phyloP scores from a whole-genome alignment of 2,888 invertebrate species.

The Pachliopta kotzebuea region DNA sequence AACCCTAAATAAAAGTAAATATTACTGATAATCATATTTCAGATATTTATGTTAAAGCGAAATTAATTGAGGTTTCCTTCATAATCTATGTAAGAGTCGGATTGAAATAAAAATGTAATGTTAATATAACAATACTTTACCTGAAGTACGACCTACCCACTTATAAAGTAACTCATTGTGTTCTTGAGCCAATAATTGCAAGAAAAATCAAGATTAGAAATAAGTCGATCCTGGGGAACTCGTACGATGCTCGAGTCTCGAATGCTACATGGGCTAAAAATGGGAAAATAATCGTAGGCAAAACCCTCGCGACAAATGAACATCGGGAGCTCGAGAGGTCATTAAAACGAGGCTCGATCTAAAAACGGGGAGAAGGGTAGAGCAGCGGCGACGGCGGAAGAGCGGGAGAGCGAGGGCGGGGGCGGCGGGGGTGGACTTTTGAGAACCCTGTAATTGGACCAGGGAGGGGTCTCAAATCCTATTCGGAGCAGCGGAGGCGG shows the following conservation, averaged over 20 bases:
- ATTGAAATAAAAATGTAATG: too few relatives aligned
- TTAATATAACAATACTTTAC: neutral
- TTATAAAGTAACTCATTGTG: conserved; percentile 2
- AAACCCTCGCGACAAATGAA: conserved; percentile 77
- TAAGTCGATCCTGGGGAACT: conserved; percentile 41
- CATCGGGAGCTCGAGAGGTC: conserved; percentile 78
- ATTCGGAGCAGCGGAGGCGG: conserved; percentile 76
- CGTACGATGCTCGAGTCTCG: conserved; percentile 51
- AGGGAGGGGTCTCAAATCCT: conserved; percentile 78
- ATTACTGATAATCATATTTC: too few relatives aligned
- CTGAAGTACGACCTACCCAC: neutral
- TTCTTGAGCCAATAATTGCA: conserved; percentile 35
- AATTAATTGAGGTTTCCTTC: too few relatives aligned
- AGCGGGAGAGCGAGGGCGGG: too few relatives aligned
- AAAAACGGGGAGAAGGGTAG: conserved; percentile 66
- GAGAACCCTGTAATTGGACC: conserved; percentile 78
- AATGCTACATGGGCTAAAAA: conserved; percentile 58
- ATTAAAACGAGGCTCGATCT: conserved; percentile 78
- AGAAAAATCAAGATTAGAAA: conserved; percentile 36
- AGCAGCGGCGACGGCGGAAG: neutral
- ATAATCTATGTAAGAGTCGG: neutral
- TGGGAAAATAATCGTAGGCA: conserved; percentile 72
- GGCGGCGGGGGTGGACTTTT: conserved; percentile 61
- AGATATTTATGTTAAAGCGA: too few relatives aligned
- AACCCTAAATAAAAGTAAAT: too few relatives aligned